Conservation (phyloP, 2,797 vertebrate genomes). For the Scleropages formosus region DNA sequence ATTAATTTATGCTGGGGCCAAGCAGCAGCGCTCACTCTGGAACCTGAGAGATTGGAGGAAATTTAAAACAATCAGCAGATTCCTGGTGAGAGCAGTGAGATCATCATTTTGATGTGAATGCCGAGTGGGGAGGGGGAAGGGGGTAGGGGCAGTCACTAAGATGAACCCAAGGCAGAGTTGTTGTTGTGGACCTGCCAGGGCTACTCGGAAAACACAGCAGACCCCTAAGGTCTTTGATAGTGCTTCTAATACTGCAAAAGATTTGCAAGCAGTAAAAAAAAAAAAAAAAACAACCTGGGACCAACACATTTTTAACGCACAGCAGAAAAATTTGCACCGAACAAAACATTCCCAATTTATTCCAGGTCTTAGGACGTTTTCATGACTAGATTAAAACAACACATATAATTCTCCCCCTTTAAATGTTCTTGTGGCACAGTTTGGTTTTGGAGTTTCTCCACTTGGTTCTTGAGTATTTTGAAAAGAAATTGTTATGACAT, state of each 20-base stretch:
- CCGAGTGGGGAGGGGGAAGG: neutral
- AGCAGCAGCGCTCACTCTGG: slow-evolving; percentile 21
- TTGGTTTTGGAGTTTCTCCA: no score
- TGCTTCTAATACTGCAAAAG: slow-evolving; percentile 4
- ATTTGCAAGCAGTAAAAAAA: neutral
- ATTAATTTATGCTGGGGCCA: slow-evolving; percentile 18
- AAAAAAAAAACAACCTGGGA: slow-evolving; percentile 1
- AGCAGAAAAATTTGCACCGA: neutral
- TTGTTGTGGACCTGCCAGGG: slow-evolving; percentile 26
- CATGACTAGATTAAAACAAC: no score
- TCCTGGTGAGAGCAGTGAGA: slow-evolving; percentile 33
- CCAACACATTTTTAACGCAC: neutral
- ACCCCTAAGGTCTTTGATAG: neutral
- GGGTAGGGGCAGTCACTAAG: neutral
- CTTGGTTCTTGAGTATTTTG: no score
- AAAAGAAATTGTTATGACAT: no score
- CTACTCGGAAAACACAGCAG: neutral
- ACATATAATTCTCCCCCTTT: no score
- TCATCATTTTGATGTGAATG: slow-evolving; percentile 44
- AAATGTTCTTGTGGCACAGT: no score
- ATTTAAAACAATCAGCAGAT: slow-evolving; percentile 32
- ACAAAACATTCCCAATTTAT: neutral
- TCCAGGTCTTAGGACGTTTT: neutral
- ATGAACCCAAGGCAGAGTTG: slow-evolving; percentile 42
- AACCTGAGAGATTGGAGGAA: slow-evolving; percentile 5